A percentile compares a stretch with the other conserved stretches of the same genome.
These are phyloP conservation scores for Phoeniculus purpureus DNA, from an alignment of 2,797 vertebrate genomes.

Conservation along the genomic window DNA sequence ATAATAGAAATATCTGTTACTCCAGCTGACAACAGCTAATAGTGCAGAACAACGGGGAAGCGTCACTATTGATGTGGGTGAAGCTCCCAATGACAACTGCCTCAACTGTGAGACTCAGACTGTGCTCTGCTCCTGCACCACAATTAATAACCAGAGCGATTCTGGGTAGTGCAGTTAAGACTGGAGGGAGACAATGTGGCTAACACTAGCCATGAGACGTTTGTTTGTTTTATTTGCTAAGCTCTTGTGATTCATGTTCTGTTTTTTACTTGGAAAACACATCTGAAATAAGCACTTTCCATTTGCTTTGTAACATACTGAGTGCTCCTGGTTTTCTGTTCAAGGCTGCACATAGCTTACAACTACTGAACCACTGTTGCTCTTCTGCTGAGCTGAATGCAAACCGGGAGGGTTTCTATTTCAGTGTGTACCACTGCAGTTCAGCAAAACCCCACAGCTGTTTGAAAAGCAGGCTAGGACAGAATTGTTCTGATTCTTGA, in stretches of 20 bases:
- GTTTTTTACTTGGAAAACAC: background rate
- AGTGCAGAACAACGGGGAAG: constrained; percentile 8
- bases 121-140: background rate
- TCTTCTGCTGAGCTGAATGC: background rate
- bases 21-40: constrained; percentile 38
- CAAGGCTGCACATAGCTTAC: background rate
- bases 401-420: constrained; percentile 3
- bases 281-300: background rate
- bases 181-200: background rate
- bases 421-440: background rate
- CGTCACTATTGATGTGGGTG: background rate
- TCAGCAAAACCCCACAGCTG: background rate
- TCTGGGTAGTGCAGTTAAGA: background rate
- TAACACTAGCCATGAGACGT: background rate
- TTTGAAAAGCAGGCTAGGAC: background rate
- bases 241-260: background rate
- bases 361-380: background rate
- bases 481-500: constrained; percentile 12
- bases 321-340: background rate
- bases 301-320: background rate
- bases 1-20: background rate
- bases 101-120: background rate
- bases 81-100: background rate
- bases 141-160: background rate
- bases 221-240: background rate